Conservation (phyloP, 1,140 invertebrate species). For the Halotydeus destructor region DNA sequence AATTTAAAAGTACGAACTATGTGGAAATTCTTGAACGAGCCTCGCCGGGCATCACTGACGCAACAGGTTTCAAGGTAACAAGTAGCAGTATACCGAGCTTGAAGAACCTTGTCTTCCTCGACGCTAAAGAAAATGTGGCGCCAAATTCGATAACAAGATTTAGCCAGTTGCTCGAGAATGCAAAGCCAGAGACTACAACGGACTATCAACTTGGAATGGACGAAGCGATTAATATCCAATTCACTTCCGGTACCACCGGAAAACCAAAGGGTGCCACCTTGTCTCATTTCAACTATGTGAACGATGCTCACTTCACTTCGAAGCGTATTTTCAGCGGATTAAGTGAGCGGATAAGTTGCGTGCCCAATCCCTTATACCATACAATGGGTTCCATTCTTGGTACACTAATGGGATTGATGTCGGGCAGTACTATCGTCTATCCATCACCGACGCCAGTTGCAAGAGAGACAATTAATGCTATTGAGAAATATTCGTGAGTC, state of each 20-base stretch:
- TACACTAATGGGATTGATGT: conserved; percentile 32
- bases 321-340: conserved; percentile 45
- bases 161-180: too few species aligned
- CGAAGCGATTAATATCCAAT: too few species aligned
- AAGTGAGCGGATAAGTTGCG: conserved; percentile 41
- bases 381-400: conserved; percentile 60
- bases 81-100: too few species aligned
- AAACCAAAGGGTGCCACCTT: conserved; percentile 65
- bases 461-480: conserved; percentile 37
- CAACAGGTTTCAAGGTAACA: too few species aligned
- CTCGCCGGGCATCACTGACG: too few species aligned
- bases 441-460: conserved; percentile 45
- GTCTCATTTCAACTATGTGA: conserved; percentile 59
- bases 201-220: too few species aligned
- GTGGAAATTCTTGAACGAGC: too few species aligned
- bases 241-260: conserved; percentile 59
- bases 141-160: too few species aligned
- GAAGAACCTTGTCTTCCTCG: too few species aligned
- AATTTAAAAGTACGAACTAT: neutral
- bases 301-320: conserved; percentile 51
- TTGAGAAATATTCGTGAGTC: conserved; percentile 43
- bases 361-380: conserved; percentile 78
- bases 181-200: too few species aligned
- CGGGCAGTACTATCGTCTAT: conserved; percentile 45
- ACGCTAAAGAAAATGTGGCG: too few species aligned